Conservation (phyloP, 1,140 invertebrate genomes). For the Schlechtendalia chinensis region DNA sequence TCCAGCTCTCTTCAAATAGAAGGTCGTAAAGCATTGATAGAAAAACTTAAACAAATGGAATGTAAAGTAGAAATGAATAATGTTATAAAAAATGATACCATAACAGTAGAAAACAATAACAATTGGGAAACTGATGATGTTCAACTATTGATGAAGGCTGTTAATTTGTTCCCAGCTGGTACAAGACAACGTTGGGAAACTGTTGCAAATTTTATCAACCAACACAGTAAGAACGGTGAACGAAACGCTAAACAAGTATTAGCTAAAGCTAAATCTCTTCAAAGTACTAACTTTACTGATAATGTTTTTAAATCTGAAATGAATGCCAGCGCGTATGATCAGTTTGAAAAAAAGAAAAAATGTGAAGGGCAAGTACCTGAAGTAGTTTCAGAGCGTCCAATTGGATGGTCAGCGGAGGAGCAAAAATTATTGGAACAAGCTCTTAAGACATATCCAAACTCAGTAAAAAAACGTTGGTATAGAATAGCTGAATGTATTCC, state of each 20-base stretch:
- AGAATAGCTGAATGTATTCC: slow-evolving; percentile 88
- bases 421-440: slow-evolving; percentile 95
- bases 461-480: slow-evolving; percentile 88
- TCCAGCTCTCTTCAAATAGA: slow-evolving; percentile 69
- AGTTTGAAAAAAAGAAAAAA: slow-evolving; percentile 85
- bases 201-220: slow-evolving; percentile 92
- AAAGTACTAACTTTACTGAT: slow-evolving; percentile 84
- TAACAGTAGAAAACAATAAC: slow-evolving; percentile 70
- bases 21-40: slow-evolving; percentile 66
- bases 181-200: slow-evolving; percentile 95
- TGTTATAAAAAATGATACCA: slow-evolving; percentile 64
- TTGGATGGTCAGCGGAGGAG: slow-evolving; percentile 87
- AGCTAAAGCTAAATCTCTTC: slow-evolving; percentile 90
- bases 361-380: slow-evolving; percentile 64
- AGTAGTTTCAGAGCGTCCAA: slow-evolving; percentile 61
- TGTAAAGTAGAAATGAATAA: slow-evolving; percentile 51
- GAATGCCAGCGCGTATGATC: slow-evolving; percentile 88
- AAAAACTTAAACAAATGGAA: slow-evolving; percentile 52
- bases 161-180: slow-evolving; percentile 94
- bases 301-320: slow-evolving; percentile 79
- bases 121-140: slow-evolving; percentile 65
- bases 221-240: slow-evolving; percentile 68
- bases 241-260: slow-evolving; percentile 87
- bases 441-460: slow-evolving; percentile 87
- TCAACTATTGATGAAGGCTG: slow-evolving; percentile 89